A percentile compares a stretch with the other conserved stretches of the same genome.
These are phyloP conservation scores for Chionodraco myersi DNA, from an alignment of 2,113 vertebrate species.

Conservation along the genomic window DNA sequence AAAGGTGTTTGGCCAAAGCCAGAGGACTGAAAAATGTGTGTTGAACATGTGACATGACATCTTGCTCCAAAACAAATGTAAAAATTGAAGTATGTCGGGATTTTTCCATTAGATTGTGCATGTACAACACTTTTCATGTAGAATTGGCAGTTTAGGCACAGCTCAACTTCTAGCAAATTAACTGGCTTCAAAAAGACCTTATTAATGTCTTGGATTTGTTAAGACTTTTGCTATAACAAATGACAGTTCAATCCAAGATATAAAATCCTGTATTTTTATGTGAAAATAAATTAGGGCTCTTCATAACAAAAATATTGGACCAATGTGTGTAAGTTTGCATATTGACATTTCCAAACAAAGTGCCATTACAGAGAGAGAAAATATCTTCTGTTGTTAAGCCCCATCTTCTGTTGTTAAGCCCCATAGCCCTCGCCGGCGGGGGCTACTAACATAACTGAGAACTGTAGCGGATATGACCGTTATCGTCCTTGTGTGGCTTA, in stretches of 20 bases:
- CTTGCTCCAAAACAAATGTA: background rate
- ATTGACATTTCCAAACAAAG: no score
- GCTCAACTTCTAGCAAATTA: background rate
- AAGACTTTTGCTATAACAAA: background rate
- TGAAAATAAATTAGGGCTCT: background rate
- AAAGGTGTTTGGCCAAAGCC: constrained; percentile 43
- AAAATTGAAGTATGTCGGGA: background rate
- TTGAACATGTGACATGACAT: background rate
- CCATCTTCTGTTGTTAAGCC: no score
- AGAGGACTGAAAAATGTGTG: constrained; percentile 13
- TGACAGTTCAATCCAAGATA: background rate
- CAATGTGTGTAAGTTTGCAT: background rate
- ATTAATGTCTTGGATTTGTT: background rate
- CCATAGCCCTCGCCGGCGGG: no score
- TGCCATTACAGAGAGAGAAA: background rate
- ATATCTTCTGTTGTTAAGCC: background rate
- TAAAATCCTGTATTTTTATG: background rate
- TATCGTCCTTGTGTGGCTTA: no score
- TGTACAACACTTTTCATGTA: background rate
- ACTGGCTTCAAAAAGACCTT: background rate
- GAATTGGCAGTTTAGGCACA: background rate
- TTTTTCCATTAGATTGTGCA: background rate
- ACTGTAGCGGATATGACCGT: no score
- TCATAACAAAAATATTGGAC: background rate
- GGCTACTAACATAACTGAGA: no score